phyloP scores from a whole-genome alignment of 2,113 vertebrate genomes.

The Hydrochoerus hydrochaeris region DNA sequence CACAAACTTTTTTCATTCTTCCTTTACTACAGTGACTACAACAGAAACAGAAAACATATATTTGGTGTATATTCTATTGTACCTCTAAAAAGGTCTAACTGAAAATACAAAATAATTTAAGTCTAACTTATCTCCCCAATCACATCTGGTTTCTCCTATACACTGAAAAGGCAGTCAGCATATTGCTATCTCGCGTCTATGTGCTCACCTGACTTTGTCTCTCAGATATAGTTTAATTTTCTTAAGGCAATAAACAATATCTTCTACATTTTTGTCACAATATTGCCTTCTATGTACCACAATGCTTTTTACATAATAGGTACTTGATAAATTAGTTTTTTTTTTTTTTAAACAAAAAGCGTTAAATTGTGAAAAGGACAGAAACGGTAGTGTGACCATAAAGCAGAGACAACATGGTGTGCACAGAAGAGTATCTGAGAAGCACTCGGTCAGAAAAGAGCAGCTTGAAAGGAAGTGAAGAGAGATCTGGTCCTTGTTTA shows the following conservation, averaged over 20 bases:
- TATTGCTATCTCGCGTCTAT: not conserved
- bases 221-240: constrained; percentile 19
- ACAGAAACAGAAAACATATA: not conserved
- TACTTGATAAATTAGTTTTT: not conserved
- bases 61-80: not conserved
- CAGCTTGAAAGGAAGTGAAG: not conserved
- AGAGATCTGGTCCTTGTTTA: not conserved
- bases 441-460: not conserved
- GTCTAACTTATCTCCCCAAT: not conserved
- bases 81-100: constrained; percentile 9
- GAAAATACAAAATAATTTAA: not conserved
- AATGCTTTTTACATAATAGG: not conserved
- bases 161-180: not conserved
- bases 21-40: not conserved
- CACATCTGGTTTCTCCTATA: not conserved
- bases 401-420: not conserved
- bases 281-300: not conserved
- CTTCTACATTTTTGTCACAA: not conserved
- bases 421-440: not conserved
- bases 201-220: not conserved
- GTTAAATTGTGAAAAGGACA: not conserved
- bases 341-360: not conserved
- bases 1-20: not conserved
- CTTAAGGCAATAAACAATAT: not conserved
- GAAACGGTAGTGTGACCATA: not conserved